These are phyloP conservation scores for Myiopsitta monachus DNA, from an alignment of 2,113 vertebrate species.

Conservation along the genomic window DNA sequence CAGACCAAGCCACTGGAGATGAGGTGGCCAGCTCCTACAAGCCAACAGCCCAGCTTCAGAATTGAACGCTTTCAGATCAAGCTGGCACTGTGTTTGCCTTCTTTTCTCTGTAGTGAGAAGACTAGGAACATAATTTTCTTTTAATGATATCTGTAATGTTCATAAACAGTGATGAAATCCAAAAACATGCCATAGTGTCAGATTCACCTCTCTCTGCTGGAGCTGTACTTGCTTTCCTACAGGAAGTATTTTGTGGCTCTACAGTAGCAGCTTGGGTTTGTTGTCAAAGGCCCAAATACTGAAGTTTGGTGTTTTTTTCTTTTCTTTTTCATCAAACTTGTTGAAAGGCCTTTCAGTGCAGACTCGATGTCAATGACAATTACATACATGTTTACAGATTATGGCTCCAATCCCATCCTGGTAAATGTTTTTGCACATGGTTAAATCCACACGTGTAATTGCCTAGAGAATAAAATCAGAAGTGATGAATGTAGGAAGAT, in stretches of 20 bases:
- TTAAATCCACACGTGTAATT: constrained; percentile 6
- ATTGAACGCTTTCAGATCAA: not conserved
- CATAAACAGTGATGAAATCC: not conserved
- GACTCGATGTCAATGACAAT: constrained; percentile 21
- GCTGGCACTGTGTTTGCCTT: fast-evolving
- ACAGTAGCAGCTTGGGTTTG: constrained; percentile 3
- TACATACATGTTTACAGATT: constrained; percentile 1
- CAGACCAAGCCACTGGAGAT: not conserved
- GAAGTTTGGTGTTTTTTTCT: not conserved
- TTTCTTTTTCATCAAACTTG: not conserved
- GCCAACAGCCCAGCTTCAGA: not conserved
- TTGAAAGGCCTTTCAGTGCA: constrained; percentile 27
- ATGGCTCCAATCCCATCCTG: not conserved
- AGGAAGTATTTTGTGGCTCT: constrained; percentile 13
- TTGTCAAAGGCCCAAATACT: constrained; percentile 6
- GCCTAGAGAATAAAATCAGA: constrained; percentile 5
- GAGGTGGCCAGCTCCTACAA: not conserved
- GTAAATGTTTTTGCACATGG: constrained; percentile 25
- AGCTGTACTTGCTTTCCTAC: not conserved
- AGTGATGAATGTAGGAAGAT: not conserved
- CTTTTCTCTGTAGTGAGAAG: not conserved
- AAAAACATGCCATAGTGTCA: constrained; percentile 15
- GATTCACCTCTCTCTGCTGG: constrained; percentile 24
- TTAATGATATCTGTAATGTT: not conserved
- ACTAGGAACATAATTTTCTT: not conserved